Conservation (phyloP, 2,113 vertebrate species). For the Climacteris rufus region DNA sequence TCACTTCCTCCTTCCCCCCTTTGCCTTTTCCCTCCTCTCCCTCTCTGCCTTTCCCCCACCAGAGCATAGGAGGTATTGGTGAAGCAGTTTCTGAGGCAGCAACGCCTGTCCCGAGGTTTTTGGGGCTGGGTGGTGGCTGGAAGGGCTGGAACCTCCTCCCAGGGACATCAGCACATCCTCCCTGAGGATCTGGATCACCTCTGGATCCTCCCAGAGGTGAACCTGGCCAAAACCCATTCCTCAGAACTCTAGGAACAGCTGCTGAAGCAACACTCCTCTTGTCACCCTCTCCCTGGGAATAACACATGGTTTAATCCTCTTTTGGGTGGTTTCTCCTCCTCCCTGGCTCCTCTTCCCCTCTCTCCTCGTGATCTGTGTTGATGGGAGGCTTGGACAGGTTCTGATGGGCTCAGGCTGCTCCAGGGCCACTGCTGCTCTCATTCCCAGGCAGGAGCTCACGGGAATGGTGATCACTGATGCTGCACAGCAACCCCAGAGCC, state of each 20-base stretch:
- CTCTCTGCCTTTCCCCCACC: neutral
- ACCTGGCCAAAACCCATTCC: accelerated
- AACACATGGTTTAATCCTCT: neutral
- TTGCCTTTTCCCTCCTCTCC: neutral
- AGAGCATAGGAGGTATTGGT: no score
- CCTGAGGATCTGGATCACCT: no score
- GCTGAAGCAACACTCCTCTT: neutral
- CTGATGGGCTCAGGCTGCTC: neutral
- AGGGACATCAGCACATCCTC: accelerated
- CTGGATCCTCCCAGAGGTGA: no score
- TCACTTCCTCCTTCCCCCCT: neutral
- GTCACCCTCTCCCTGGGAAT: neutral
- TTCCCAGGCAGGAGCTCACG: neutral
- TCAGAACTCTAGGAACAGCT: neutral
- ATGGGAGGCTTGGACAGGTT: neutral
- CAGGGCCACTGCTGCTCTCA: neutral
- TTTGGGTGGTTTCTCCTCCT: neutral
- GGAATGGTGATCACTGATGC: neutral
- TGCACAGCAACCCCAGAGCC: neutral
- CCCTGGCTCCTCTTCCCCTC: neutral
- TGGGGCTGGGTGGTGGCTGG: neutral
- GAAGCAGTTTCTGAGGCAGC: neutral
- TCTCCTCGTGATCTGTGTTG: neutral
- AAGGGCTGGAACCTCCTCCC: accelerated
- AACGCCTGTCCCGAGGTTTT: accelerated